phyloP scores from a whole-genome alignment of 2,888 invertebrate genomes.

The Trachelus troglodyta region DNA sequence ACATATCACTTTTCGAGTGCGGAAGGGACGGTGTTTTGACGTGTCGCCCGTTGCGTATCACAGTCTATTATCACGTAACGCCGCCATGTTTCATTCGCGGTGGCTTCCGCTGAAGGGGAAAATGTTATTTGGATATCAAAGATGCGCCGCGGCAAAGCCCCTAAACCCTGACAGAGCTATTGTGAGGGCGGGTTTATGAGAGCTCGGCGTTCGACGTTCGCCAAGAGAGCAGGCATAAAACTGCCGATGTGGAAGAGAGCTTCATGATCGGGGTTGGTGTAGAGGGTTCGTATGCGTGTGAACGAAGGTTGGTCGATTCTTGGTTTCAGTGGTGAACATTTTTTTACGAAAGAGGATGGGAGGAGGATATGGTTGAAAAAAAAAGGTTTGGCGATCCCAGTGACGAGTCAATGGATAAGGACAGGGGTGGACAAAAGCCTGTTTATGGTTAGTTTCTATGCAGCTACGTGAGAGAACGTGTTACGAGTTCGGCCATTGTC shows the following conservation, averaged over 20 bases:
- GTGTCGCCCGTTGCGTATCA: slow-evolving; percentile 11
- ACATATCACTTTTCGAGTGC: slow-evolving; percentile 10
- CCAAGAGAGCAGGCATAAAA: slow-evolving; percentile 22
- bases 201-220: slow-evolving; percentile 19
- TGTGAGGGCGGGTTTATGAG: slow-evolving; percentile 42
- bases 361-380: background rate
- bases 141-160: slow-evolving; percentile 41
- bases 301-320: background rate
- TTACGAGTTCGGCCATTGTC: slow-evolving; percentile 14
- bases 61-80: slow-evolving; percentile 25
- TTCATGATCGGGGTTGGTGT: background rate
- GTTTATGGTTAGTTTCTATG: background rate
- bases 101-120: slow-evolving; percentile 36
- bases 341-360: background rate
- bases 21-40: slow-evolving; percentile 12
- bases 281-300: background rate
- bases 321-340: background rate
- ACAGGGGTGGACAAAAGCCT: background rate
- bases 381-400: background rate
- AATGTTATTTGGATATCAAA: slow-evolving; percentile 51
- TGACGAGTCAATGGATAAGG: background rate
- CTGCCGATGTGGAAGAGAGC: slow-evolving; percentile 6
- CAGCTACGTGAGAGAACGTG: slow-evolving; percentile 1
- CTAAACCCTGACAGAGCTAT: slow-evolving; percentile 31
- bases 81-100: slow-evolving; percentile 25